A percentile compares a stretch with the other conserved stretches of the same genome.
Conservation (phyloP, 1,140 invertebrate species). For the Diachasmimorpha longicaudata region DNA sequence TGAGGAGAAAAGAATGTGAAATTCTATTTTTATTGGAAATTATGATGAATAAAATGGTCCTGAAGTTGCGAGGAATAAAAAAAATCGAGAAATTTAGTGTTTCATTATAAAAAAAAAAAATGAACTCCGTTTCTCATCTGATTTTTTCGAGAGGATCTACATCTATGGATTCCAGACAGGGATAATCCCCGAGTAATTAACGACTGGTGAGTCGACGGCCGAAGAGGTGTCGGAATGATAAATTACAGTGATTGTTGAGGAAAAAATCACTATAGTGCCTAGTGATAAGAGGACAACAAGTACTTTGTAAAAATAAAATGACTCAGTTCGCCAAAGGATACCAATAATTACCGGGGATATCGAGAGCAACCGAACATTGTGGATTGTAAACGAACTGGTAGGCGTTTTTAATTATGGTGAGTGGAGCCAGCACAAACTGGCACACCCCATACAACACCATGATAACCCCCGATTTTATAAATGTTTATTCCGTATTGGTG, state of each 20-base stretch:
- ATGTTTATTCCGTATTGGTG: background rate
- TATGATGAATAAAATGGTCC: too few species aligned
- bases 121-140: background rate
- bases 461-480: background rate
- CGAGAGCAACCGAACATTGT: background rate
- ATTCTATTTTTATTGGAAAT: too few species aligned
- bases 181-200: slow-evolving; percentile 33
- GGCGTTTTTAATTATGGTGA: background rate
- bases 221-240: slow-evolving; percentile 31
- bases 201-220: slow-evolving; percentile 23
- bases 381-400: background rate
- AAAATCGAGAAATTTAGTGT: too few species aligned
- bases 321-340: slow-evolving; percentile 22
- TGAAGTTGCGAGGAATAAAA: too few species aligned
- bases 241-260: slow-evolving; percentile 27
- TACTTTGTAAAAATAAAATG: slow-evolving; percentile 27
- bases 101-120: too few species aligned
- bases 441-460: too few species aligned
- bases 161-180: background rate
- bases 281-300: background rate
- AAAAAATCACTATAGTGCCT: background rate
- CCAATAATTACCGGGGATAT: slow-evolving; percentile 15
- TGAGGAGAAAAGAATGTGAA: too few species aligned
- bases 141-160: background rate
- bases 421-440: background rate